Conservation (phyloP, 2,797 vertebrate species). For the Zalophus californianus region DNA sequence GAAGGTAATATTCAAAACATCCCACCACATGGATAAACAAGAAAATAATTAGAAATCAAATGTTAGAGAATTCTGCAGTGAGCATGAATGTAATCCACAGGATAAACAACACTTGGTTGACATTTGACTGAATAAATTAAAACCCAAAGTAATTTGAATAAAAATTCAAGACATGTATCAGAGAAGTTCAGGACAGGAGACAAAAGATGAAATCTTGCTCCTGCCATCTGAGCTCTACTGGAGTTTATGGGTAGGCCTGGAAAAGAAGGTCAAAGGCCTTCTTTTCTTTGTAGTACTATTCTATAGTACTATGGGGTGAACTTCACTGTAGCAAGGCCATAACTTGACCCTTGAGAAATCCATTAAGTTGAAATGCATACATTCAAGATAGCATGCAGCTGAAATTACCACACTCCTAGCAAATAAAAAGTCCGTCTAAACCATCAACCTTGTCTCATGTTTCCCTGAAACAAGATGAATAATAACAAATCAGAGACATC, state of each 20-base stretch:
- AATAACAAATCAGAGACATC: constrained; percentile 76
- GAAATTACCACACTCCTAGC: constrained; percentile 74
- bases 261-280: constrained; percentile 65
- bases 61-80: constrained; percentile 86
- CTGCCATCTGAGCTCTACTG: constrained; percentile 48
- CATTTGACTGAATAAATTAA: constrained; percentile 88
- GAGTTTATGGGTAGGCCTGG: constrained; percentile 57
- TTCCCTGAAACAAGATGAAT: constrained; percentile 78
- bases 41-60: constrained; percentile 86
- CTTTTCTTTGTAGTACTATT: not conserved
- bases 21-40: constrained; percentile 86
- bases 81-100: constrained; percentile 84
- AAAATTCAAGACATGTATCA: constrained; percentile 86
- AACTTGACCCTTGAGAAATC: constrained; percentile 66
- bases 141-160: constrained; percentile 85
- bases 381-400: constrained; percentile 62
- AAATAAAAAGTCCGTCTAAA: constrained; percentile 73
- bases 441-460: constrained; percentile 53
- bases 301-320: not conserved
- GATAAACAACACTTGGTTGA: constrained; percentile 85
- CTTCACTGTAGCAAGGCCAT: constrained; percentile 45
- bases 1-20: constrained; percentile 83
- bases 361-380: constrained; percentile 74
- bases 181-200: constrained; percentile 85
- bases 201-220: constrained; percentile 79